Evolutionary conservation across 2,113 vertebrate species (phyloP).

Genomic region (Sinosuthora webbiana): DNA sequence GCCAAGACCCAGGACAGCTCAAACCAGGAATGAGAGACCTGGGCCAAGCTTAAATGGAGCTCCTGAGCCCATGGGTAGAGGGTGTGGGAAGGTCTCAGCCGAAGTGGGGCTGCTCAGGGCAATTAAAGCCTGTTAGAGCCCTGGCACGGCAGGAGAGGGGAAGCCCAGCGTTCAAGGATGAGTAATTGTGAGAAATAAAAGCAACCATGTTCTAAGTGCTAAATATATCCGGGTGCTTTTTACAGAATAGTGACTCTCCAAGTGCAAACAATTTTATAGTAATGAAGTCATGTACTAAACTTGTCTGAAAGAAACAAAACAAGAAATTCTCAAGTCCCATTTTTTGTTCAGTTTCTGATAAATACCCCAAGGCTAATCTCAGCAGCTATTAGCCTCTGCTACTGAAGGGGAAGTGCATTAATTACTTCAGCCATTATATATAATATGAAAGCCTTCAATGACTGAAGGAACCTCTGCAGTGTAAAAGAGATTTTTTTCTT

Average conservation of each 20-base stretch:
- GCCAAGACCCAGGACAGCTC: rapidly evolving
- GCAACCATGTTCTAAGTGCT: neutral
- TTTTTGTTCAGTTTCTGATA: neutral
- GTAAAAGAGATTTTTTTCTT: neutral
- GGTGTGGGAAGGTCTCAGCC: neutral
- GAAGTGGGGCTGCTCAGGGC: neutral
- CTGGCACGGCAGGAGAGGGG: rapidly evolving
- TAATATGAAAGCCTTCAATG: neutral
- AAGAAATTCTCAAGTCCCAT: neutral
- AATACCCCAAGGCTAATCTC: neutral
- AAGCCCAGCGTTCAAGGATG: neutral
- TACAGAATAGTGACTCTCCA: neutral
- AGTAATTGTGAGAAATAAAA: neutral
- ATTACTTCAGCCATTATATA: neutral
- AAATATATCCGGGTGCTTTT: neutral
- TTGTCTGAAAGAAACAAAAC: neutral
- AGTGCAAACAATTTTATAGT: neutral
- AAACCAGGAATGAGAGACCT: rapidly evolving
- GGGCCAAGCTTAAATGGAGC: neutral
- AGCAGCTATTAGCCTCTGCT: neutral
- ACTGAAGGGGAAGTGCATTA: neutral
- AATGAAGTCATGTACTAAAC: neutral
- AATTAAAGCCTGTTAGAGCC: neutral
- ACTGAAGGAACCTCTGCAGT: neutral
- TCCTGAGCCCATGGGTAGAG: neutral